Evolutionary conservation across 2,113 vertebrate species (phyloP).

Genomic region (Arothron firmamentum): DNA sequence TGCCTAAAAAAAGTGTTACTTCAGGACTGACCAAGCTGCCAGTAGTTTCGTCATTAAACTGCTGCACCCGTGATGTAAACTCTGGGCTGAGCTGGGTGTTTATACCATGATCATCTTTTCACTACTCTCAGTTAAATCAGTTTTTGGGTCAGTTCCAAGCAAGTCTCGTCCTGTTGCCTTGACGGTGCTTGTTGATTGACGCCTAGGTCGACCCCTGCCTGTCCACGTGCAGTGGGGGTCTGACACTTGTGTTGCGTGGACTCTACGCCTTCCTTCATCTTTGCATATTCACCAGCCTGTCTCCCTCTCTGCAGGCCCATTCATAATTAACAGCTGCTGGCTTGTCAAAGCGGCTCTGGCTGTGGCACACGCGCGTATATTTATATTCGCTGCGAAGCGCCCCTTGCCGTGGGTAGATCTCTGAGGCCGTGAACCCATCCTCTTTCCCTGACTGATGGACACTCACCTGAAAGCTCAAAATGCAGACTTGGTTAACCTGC

Average conservation of each 20-base stretch:
- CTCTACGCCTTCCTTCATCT: conserved; percentile 62
- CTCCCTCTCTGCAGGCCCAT: conserved; percentile 77
- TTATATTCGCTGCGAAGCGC: conserved; percentile 77
- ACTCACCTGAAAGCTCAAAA: conserved; percentile 73
- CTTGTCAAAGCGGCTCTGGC: conserved; percentile 79
- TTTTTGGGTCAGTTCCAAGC: conserved; percentile 65
- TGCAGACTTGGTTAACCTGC: conserved; percentile 61
- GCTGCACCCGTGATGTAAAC: no score
- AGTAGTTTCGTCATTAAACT: no score
- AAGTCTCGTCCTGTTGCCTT: conserved; percentile 52
- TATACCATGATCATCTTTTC: neutral
- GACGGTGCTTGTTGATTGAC: conserved; percentile 70
- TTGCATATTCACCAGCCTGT: conserved; percentile 80
- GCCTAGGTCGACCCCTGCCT: conserved; percentile 70
- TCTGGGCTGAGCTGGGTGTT: no score
- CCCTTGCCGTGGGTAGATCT: conserved; percentile 71
- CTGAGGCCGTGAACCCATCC: conserved; percentile 74
- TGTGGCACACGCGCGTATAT: conserved; percentile 74
- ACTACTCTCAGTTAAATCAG: conserved; percentile 46
- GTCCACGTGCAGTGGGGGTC: conserved; percentile 71
- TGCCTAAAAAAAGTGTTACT: no score
- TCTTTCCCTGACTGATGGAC: conserved; percentile 71
- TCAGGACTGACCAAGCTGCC: no score
- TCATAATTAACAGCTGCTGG: conserved; percentile 84
- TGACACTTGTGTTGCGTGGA: conserved; percentile 74